Percentiles rank a stretch among this genome's conserved stretches.
Evolutionary conservation across 2,888 invertebrate genomes (phyloP).

Genomic region (Baccha elongata): DNA sequence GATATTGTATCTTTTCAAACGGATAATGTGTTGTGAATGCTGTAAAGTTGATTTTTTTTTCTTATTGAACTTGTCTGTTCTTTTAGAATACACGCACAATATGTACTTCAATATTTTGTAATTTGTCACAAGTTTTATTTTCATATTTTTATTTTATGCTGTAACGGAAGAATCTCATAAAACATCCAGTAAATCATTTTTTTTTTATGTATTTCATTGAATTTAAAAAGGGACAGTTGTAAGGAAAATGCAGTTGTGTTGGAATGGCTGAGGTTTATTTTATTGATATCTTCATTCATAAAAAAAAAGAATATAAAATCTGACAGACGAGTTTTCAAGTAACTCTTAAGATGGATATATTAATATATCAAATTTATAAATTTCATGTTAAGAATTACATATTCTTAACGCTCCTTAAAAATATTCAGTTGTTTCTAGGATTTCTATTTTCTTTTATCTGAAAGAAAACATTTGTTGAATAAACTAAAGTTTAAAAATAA

Average conservation of each 20-base stretch:
- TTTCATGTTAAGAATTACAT: too few relatives aligned
- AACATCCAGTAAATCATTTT: conserved; percentile 34
- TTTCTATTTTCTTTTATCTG: too few relatives aligned
- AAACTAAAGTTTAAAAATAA: too few relatives aligned
- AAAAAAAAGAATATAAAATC: background rate
- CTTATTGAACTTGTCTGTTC: conserved; percentile 7
- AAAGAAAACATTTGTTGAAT: too few relatives aligned
- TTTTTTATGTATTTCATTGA: background rate
- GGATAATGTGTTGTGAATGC: conserved; percentile 67
- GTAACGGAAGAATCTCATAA: conserved; percentile 46
- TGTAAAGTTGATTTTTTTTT: conserved; percentile 62
- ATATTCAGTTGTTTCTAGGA: too few relatives aligned
- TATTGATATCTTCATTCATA: background rate
- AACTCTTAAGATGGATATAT: too few relatives aligned
- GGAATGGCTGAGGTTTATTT: background rate
- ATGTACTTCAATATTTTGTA: conserved; percentile 69
- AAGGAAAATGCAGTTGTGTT: conserved; percentile 4
- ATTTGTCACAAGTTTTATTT: conserved; percentile 66
- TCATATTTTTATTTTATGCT: conserved; percentile 17
- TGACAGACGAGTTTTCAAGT: too few relatives aligned
- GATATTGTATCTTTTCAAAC: conserved; percentile 52
- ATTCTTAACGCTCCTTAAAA: too few relatives aligned
- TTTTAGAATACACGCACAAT: conserved; percentile 69
- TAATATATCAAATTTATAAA: too few relatives aligned
- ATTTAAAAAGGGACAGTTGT: conserved; percentile 26